Evolutionary conservation across 2,888 invertebrate genomes (phyloP).

Genomic region (Drosophila niveifrons): DNA sequence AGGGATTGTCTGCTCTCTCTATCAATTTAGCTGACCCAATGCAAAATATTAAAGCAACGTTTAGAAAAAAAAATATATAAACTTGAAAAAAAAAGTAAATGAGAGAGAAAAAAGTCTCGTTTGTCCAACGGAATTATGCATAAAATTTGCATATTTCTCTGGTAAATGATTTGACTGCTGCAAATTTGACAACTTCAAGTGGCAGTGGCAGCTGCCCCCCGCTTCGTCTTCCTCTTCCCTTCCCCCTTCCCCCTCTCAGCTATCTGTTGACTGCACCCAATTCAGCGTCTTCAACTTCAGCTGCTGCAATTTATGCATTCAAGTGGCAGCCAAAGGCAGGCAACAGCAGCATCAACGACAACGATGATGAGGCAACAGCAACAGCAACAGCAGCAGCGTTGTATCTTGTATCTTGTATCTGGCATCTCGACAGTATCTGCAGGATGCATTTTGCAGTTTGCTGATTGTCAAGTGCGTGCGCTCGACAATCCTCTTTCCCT

Average conservation of each 20-base stretch:
- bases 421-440: constrained; percentile 49
- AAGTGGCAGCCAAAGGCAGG: constrained; percentile 69
- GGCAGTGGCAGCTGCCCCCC: constrained; percentile 51
- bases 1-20: constrained; percentile 2
- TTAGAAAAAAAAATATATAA: constrained; percentile 22
- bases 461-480: constrained; percentile 68
- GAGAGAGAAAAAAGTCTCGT: constrained; percentile 21
- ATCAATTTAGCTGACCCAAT: constrained; percentile 10
- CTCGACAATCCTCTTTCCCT: neutral
- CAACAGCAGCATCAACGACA: constrained; percentile 30
- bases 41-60: constrained; percentile 36
- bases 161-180: constrained; percentile 69
- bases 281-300: constrained; percentile 62
- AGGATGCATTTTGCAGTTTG: constrained; percentile 62
- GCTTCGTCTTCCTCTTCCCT: constrained; percentile 1
- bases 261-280: constrained; percentile 19
- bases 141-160: constrained; percentile 61
- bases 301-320: constrained; percentile 77
- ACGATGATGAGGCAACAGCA: constrained; percentile 51
- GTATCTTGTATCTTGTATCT: constrained; percentile 30
- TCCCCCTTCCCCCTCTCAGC: neutral
- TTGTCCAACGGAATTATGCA: constrained; percentile 57
- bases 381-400: constrained; percentile 37
- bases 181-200: constrained; percentile 77
- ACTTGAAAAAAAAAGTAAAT: constrained; percentile 6